Base-by-base conservation (phyloP, 2,888 invertebrate genomes). In the Caprella mutica region DNA sequence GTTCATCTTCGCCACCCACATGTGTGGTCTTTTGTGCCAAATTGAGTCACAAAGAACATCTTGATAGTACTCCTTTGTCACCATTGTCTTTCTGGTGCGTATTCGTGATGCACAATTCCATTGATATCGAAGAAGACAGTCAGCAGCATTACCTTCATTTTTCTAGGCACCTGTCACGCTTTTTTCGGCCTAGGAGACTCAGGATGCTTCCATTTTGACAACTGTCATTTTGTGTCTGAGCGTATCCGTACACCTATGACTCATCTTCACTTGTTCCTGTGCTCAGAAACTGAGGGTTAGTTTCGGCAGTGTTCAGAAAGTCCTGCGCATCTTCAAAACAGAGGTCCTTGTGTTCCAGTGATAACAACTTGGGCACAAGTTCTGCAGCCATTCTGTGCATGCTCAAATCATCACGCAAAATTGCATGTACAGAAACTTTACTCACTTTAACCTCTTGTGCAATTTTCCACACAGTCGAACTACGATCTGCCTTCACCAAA, bases 111-210 rank as follows among this genome's bases (percentile, higher is more conserved):
- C 42, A 42, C 3, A 42, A 42, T 42, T 42, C 59, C 43, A 19
- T 23, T 24, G 35, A 19, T 33, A 30, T 48, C 38, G 29, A 71
- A 63, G 51, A 53, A 60, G 42, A 64, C 56, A 26, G 55, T 65
- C 43, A 66, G 55, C 43, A 66, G 55, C 48, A 57, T 52, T 39
- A 56, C 40, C 26, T 60, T 57, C 33, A 53, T 44, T 38, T 50
- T 64, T 51, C 60, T 65, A 50, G 59, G 65, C 62, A 59, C 60
- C 65, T 66, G 62, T 42, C 65, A 59, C 43, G 55, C 59, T 58
- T 67, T 67, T 68, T 67, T 69, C 52, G 61, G 65, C 65, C 62
- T 65, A 67, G 66, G 66, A 55, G 62, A 56, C 40, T 55, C 57
- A 54, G 65, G 46, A 53, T 52, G 61, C 66, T 59, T 67, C 65